These are phyloP conservation scores for Helobdella robusta DNA, from an alignment of 2,888 invertebrate species.

Conservation along the genomic window DNA sequence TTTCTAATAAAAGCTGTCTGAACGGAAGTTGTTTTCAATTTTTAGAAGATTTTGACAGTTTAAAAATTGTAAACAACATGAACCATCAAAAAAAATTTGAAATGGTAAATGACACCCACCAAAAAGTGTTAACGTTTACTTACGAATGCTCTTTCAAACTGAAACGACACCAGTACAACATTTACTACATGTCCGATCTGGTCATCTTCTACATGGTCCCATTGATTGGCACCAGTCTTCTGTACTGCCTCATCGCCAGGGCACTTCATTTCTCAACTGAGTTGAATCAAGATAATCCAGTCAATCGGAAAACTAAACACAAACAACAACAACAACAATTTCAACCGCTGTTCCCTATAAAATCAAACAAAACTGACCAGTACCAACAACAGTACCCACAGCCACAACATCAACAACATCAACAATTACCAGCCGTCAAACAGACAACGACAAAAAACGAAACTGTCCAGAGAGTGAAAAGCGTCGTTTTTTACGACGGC, in stretches of 20 bases:
- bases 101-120: not conserved
- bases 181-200: conserved; percentile 56
- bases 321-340: no score
- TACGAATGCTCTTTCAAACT: conserved; percentile 52
- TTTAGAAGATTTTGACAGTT: not conserved
- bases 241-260: conserved; percentile 57
- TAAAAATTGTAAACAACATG: not conserved
- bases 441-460: no score
- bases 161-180: conserved; percentile 49
- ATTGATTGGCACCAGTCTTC: conserved; percentile 54
- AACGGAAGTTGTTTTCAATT: not conserved
- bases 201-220: conserved; percentile 58
- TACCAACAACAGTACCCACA: no score
- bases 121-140: conserved; percentile 37
- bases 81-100: not conserved
- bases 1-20: not conserved
- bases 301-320: no score
- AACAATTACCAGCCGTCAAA: no score
- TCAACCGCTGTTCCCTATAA: no score
- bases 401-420: no score
- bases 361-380: no score
- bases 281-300: no score
- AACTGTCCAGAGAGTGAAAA: no score
- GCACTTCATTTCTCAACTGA: conserved; percentile 45
- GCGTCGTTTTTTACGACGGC: no score